These are phyloP conservation scores for Lasiommata megera DNA, from an alignment of 2,888 invertebrate species.

Conservation along the genomic window DNA sequence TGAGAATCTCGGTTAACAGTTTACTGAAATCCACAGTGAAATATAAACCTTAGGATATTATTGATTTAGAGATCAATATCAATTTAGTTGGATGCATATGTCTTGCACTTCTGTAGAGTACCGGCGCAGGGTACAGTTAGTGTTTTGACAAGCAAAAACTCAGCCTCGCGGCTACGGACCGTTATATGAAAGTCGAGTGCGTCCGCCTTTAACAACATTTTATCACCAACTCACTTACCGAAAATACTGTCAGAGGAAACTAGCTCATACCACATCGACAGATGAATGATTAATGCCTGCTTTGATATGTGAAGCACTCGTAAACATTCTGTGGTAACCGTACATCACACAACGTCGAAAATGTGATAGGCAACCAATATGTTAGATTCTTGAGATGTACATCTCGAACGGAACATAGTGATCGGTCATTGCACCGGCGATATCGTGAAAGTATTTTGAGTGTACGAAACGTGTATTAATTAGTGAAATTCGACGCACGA, in stretches of 20 bases:
- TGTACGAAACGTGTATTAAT: slow-evolving; percentile 10
- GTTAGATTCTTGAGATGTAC: slow-evolving; percentile 29
- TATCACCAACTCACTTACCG: slow-evolving; percentile 11
- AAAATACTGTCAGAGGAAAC: slow-evolving; percentile 25
- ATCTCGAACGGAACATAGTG: slow-evolving; percentile 28
- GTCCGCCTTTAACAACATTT: slow-evolving; percentile 35
- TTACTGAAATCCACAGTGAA: slow-evolving; percentile 9
- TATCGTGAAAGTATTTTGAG: slow-evolving; percentile 25
- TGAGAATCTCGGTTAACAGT: slow-evolving; percentile 25
- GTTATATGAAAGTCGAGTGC: slow-evolving; percentile 58
- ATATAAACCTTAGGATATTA: slow-evolving; percentile 27
- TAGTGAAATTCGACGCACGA: slow-evolving; percentile 15
- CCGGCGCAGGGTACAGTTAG: slow-evolving; percentile 64
- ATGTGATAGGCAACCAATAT: slow-evolving; percentile 33
- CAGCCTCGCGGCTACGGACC: slow-evolving; percentile 49
- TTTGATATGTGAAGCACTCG: slow-evolving; percentile 8
- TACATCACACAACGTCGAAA: slow-evolving; percentile 20
- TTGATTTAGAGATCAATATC: slow-evolving; percentile 42
- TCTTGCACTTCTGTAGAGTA: slow-evolving; percentile 29
- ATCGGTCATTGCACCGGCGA: slow-evolving; percentile 33
- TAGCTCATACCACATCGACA: slow-evolving; percentile 11
- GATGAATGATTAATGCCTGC: slow-evolving; percentile 18
- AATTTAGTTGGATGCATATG: slow-evolving; percentile 32
- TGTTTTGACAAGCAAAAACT: slow-evolving; percentile 71
- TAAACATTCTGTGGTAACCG: slow-evolving; percentile 9